A percentile compares a stretch with the other conserved stretches of the same genome.
These are phyloP conservation scores for Parazoanthus darwini DNA, from an alignment of 92 coral and sea anemone genomes.

Conservation along the genomic window DNA sequence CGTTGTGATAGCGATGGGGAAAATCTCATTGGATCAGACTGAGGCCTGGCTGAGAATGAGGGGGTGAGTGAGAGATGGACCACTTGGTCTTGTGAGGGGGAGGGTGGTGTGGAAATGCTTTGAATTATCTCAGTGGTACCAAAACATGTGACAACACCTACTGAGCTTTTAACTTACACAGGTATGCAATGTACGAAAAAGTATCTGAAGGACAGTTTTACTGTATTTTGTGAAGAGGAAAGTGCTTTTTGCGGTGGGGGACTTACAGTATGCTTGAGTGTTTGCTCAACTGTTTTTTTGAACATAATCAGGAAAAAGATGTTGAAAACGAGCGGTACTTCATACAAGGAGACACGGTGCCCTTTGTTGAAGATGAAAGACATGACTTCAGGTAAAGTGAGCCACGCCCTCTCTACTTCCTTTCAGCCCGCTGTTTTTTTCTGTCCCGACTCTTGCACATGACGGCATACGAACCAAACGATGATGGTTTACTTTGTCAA, in stretches of 20 bases:
- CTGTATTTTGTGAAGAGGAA: not conserved
- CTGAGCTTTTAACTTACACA: not conserved
- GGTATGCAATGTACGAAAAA: not conserved
- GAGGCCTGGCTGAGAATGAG: not conserved
- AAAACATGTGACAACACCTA: not conserved
- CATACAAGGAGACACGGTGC: not conserved
- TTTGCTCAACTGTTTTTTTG: not conserved
- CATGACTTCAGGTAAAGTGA: conserved; percentile 18
- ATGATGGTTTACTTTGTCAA: no score
- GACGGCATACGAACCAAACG: no score
- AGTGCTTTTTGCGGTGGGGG: not conserved
- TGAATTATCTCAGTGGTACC: conserved; percentile 9
- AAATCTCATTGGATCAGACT: conserved; percentile 17
- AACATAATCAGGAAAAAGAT: conserved; percentile 7
- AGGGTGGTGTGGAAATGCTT: not conserved
- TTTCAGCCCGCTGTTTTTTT: not conserved
- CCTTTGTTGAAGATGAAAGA: conserved; percentile 19
- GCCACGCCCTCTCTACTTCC: not conserved
- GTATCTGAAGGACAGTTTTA: not conserved
- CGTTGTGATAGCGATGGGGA: conserved; percentile 24
- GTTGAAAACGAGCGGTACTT: conserved; percentile 15
- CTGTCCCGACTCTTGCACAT: no score
- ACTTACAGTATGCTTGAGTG: not conserved
- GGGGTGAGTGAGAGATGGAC: not conserved
- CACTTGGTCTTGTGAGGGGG: not conserved